A percentile compares a stretch with the other conserved stretches of the same genome.
Conservation (phyloP, 2,113 vertebrate genomes). For the Columba janthina region DNA sequence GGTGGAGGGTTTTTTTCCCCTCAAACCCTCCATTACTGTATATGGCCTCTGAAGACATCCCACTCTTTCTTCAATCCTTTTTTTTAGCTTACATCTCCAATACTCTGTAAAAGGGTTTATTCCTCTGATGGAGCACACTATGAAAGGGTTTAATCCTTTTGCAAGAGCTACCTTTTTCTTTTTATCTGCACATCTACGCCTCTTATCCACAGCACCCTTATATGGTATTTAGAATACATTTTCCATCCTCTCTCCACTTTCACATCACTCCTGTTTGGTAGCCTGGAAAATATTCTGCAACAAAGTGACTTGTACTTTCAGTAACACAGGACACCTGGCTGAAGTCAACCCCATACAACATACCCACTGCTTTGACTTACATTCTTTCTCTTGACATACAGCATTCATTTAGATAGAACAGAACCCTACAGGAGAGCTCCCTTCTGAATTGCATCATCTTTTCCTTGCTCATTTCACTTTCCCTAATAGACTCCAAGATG, state of each 20-base stretch:
- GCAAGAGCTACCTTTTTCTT: background rate
- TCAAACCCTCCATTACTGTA: background rate
- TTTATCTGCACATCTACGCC: background rate
- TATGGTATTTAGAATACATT: background rate
- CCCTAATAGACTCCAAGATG: background rate
- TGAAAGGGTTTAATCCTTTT: background rate
- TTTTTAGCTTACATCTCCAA: background rate
- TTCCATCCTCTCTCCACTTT: background rate
- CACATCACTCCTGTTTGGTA: background rate
- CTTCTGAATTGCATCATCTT: background rate
- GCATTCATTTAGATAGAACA: background rate
- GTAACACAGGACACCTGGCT: background rate
- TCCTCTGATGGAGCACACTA: background rate
- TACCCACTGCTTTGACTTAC: background rate
- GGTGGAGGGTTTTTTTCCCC: rapidly evolving
- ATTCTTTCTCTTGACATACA: background rate
- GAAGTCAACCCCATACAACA: background rate
- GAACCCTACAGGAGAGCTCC: background rate
- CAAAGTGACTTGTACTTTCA: background rate
- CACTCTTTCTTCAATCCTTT: background rate
- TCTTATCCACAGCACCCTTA: background rate
- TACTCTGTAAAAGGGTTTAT: background rate
- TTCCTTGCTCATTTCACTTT: background rate
- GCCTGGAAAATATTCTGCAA: background rate
- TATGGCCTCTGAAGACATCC: background rate